Conservation (phyloP, 2,113 vertebrate species). For the Burhinus bistriatus region DNA sequence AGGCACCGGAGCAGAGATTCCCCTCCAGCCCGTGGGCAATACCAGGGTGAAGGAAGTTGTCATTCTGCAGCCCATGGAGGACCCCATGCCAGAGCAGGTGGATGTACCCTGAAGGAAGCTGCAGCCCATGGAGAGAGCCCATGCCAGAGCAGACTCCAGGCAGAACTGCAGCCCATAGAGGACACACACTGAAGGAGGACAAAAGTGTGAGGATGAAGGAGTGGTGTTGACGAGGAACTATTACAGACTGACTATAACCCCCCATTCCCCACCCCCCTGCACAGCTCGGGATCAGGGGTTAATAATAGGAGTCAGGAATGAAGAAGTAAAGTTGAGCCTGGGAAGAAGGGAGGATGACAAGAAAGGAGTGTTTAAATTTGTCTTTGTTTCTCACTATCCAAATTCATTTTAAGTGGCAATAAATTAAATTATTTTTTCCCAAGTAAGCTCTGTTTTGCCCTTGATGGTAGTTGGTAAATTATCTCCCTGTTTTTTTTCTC, state of each 20-base stretch:
- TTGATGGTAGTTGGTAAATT: background rate
- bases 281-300: rapidly evolving
- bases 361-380: background rate
- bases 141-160: background rate
- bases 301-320: background rate
- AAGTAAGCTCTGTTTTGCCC: background rate
- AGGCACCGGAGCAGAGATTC: rapidly evolving
- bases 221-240: background rate
- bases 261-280: background rate
- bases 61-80: background rate
- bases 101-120: background rate
- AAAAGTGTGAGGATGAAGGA: background rate
- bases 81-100: rapidly evolving
- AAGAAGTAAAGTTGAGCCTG: background rate
- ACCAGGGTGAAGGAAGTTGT: background rate
- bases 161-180: background rate
- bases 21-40: background rate
- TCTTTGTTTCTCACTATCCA: background rate
- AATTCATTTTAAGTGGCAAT: background rate
- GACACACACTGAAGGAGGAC: background rate
- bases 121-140: background rate
- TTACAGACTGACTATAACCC: background rate
- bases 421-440: background rate
- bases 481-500: background rate
- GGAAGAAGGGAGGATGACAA: background rate